A percentile compares a stretch with the other conserved stretches of the same genome.
Conservation (phyloP, 2,888 invertebrate genomes). For the Pristionchus fissidentatus region DNA sequence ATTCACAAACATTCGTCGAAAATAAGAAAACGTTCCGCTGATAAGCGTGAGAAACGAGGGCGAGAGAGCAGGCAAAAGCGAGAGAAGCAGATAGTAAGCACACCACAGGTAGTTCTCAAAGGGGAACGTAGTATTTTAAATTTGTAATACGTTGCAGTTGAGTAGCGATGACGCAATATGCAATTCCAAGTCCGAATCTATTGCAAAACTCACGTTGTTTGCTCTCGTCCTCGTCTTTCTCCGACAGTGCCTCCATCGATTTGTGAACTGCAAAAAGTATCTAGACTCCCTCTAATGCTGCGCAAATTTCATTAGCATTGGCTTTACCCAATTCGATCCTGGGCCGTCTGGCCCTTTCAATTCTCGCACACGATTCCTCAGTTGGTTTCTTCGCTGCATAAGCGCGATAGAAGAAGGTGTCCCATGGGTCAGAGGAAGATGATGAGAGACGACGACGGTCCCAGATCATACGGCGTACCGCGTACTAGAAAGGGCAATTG, state of each 20-base stretch:
- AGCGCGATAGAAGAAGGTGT: slow-evolving; percentile 47
- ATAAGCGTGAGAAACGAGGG: too few relatives aligned
- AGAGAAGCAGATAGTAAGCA: background rate
- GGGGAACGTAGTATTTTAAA: too few relatives aligned
- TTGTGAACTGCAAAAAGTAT: background rate
- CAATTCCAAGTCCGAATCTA: too few relatives aligned
- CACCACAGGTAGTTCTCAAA: too few relatives aligned
- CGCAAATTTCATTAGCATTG: background rate
- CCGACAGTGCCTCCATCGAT: background rate
- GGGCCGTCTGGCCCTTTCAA: slow-evolving; percentile 1
- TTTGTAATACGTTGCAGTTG: too few relatives aligned
- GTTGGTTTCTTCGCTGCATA: slow-evolving; percentile 46
- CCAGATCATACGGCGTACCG: slow-evolving; percentile 47
- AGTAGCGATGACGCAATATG: too few relatives aligned
- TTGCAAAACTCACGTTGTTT: background rate
- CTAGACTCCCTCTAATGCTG: background rate
- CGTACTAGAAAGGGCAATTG: background rate
- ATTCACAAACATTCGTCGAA: too few relatives aligned
- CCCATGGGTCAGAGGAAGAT: slow-evolving; percentile 38
- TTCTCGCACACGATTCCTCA: slow-evolving; percentile 23
- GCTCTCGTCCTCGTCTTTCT: background rate
- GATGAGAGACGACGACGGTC: slow-evolving; percentile 12
- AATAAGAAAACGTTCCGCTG: too few relatives aligned
- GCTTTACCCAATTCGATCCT: slow-evolving; percentile 18
- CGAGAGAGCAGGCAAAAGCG: background rate